Evolutionary conservation across 2,113 vertebrate species (phyloP), one percentile per base, ranked within the genome.

Genomic region (Vidua macroura): DNA sequence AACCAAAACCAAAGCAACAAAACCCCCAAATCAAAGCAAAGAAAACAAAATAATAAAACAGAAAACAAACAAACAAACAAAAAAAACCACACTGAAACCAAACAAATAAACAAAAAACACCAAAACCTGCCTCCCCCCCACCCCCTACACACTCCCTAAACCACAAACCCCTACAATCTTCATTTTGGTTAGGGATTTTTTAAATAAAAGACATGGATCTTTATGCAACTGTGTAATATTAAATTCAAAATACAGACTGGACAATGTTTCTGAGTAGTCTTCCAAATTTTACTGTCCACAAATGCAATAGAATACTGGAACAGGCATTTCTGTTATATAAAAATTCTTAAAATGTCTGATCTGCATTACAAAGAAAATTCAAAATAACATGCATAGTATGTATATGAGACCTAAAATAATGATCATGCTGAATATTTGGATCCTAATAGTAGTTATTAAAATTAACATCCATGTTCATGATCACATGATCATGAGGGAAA

Each of bases 371-470:
- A 59, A 75, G 16, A 74, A 70, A 28, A 19, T 48, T 51, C 1
- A 1, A 56, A 15, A 35, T 2, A 51, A 49, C 2, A 3, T 56
- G 10, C 4, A 23, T 37, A 35, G 3, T 2, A 60, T 17, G 1
- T 20, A 13, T 41, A 9, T 20, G 21, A 15, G 11, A 70, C 6
- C 5, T 75, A 88, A 93, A 75, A 69, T 17, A 1, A 46, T 14
- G 3, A 2, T 2, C 19, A 3, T 31, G 7, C 3, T 83, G 43
- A 77, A 92, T 66, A 70, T 28, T 43, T 33, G 11, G 6, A 7
- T 70, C 20, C 6, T 37, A 15, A 46, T 30, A 49, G 53, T 31
- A 52, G 21, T n/a, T 28, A 31, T 25, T 60, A 84, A 53, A 88
- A 64, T 41, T 33, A n/a, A 20, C 2, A 69, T 31, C 17, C 10